Evolutionary conservation across 2,888 invertebrate genomes (phyloP), one percentile per base, ranked within the genome.

Genomic region (Eueremaeus valkanovi): DNA sequence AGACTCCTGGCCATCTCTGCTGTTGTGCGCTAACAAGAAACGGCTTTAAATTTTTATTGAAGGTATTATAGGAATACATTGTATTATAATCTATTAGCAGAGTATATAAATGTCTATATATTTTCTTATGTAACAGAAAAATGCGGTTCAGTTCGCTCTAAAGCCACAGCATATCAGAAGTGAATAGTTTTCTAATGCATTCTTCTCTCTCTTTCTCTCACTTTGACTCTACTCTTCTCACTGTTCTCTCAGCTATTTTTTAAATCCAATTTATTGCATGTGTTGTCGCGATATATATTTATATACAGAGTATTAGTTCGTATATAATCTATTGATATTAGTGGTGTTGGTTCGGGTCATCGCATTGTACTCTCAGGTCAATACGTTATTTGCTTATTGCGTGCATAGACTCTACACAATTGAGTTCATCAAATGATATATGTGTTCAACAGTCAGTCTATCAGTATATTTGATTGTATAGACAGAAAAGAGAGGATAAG

Each of bases 201-300:
- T 51, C 51, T 51, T 21, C 51, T 11, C 6, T 6, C 8, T n/a
- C n/a, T n/a, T n/a, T n/a, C n/a, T n/a, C n/a, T n/a, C n/a, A n/a
- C n/a, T n/a, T n/a, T n/a, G n/a, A n/a, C n/a, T n/a, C n/a, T n/a
- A n/a, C n/a, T n/a, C n/a, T n/a, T n/a, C n/a, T n/a, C n/a, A n/a
- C n/a, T n/a, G n/a, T n/a, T n/a, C n/a, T n/a, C n/a, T n/a, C n/a
- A n/a, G n/a, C n/a, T n/a, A n/a, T n/a, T n/a, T n/a, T n/a, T 51
- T 51, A 51, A 51, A 51, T 51, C 51, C 51, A 51, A 51, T 51
- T 51, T 51, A 51, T 51, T 51, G 51, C 51, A 51, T 51, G 40
- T 40, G 6, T 40, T 40, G 51, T 51, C 51, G 51, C 51, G 21
- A 51, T n/a, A 51, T n/a, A 51, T 51, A 21, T 51, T 11, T 21